Base-by-base conservation (phyloP, 2,888 invertebrate species). In the Drosophila flavopinicola region DNA sequence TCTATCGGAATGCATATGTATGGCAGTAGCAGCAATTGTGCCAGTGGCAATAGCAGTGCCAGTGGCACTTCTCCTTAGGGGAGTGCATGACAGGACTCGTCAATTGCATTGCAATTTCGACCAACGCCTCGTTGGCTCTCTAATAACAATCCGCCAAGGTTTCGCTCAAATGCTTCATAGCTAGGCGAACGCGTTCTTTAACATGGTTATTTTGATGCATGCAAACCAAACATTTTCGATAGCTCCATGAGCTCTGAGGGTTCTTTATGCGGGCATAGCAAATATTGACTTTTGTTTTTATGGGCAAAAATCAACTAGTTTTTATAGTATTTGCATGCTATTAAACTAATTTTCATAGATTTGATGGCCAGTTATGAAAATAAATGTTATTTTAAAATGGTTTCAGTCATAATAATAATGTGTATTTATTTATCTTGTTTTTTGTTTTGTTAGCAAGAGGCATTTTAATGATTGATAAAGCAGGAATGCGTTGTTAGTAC, bases 41-140 rank as follows among this genome's bases (percentile, higher is more conserved):
- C 24, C 59, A 32, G 42, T 15, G 29, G n/a, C 54, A 41, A 41
- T 38, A 6, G 30, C 58, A 20, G 27, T 37, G 37, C 7, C 56
- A 47, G 11, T 47, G 57, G 24, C 45, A 29, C 30, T 33, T 24
- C 35, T 47, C 42, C 59, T 27, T 20, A n/a, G 42, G 59, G 67
- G 61, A 57, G 4, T 24, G 38, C 42, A 23, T 60, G 74, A 57
- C 67, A 80, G 58, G 59, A 33, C 41, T 60, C 66, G 85, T 78
- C 83, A 75, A 70, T 68, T 69, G 83, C 72, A 63, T 45, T 38
- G 45, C 76, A 85, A 75, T 83, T 75, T 70, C 23, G 56, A 48
- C 33, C 42, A 32, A 38, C 58, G 59, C 45, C 24, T 69, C 59
- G 69, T 33, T 64, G 56, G 6, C 13, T 32, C 13, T 58, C 63